Percentiles rank a stretch among this genome's conserved stretches.
These are phyloP conservation scores for Axea sp. DNA, from an alignment of 2,888 invertebrate genomes.

Conservation along the genomic window DNA sequence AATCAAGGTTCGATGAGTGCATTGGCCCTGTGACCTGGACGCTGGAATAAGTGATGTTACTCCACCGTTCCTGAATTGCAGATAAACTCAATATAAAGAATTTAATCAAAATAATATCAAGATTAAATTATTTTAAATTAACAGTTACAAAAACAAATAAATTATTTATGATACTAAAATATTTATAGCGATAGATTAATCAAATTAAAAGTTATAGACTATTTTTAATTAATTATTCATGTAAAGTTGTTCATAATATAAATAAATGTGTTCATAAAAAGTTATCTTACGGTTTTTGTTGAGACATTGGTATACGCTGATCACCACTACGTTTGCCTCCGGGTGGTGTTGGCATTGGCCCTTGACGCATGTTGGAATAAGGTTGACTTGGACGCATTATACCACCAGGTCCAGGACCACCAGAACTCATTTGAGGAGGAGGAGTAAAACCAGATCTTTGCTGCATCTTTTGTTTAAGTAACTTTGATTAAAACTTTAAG, in stretches of 20 bases:
- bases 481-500: conserved; percentile 48
- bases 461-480: conserved; percentile 76
- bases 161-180: neutral
- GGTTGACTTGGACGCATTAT: conserved; percentile 83
- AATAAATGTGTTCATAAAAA: neutral
- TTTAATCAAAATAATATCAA: conserved; percentile 23
- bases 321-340: conserved; percentile 84
- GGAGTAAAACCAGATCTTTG: conserved; percentile 86
- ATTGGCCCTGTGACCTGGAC: conserved; percentile 45
- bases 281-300: conserved; percentile 81
- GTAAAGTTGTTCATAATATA: no score
- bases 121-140: conserved; percentile 4
- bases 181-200: neutral
- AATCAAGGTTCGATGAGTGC: conserved; percentile 57
- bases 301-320: conserved; percentile 82
- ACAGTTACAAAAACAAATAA: conserved; percentile 2
- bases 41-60: conserved; percentile 57
- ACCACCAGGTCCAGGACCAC: conserved; percentile 80
- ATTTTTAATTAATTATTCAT: no score
- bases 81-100: conserved; percentile 32
- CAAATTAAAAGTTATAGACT: neutral
- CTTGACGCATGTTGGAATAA: conserved; percentile 83
- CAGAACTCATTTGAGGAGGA: conserved; percentile 82
- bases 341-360: conserved; percentile 82
- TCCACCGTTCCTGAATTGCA: conserved; percentile 54